Percentiles rank a stretch among this genome's conserved stretches.
Conservation (phyloP, 1,140 invertebrate species). For the Sipha flava region DNA sequence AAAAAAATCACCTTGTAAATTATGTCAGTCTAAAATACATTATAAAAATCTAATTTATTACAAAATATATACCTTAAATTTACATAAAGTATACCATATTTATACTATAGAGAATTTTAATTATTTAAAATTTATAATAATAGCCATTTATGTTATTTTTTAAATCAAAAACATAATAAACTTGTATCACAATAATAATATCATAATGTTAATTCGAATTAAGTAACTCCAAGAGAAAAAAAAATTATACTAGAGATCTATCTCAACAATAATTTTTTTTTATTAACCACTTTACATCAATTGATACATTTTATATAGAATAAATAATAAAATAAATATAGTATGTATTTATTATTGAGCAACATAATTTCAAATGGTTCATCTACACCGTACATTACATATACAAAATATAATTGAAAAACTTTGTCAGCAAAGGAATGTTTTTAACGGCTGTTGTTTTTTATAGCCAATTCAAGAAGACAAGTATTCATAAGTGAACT, state of each 20-base stretch:
- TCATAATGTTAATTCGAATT: constrained; percentile 17
- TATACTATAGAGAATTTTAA: neutral
- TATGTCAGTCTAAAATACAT: constrained; percentile 29
- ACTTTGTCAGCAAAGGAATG: neutral
- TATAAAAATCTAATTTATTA: constrained; percentile 18
- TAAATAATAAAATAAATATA: neutral
- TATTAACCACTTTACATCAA: neutral
- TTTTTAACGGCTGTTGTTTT: neutral
- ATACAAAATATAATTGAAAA: neutral
- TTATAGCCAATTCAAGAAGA: neutral
- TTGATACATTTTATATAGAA: neutral
- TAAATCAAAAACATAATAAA: neutral
- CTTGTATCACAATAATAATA: constrained; percentile 22
- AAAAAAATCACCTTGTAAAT: constrained; percentile 1
- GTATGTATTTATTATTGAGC: constrained; percentile 4
- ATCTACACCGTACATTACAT: neutral
- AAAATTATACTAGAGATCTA: constrained; percentile 1
- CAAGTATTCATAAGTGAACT: neutral
- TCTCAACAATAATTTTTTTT: constrained; percentile 1
- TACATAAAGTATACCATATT: neutral
- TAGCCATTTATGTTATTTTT: neutral
- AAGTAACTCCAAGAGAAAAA: constrained; percentile 9
- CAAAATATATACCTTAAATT: constrained; percentile 16
- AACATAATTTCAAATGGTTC: constrained; percentile 1
- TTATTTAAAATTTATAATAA: neutral